Percentiles rank a stretch among this genome's conserved stretches.
These are phyloP conservation scores for Caenorhabditis angaria DNA, from an alignment of 2,888 invertebrate species.

Conservation along the genomic window DNA sequence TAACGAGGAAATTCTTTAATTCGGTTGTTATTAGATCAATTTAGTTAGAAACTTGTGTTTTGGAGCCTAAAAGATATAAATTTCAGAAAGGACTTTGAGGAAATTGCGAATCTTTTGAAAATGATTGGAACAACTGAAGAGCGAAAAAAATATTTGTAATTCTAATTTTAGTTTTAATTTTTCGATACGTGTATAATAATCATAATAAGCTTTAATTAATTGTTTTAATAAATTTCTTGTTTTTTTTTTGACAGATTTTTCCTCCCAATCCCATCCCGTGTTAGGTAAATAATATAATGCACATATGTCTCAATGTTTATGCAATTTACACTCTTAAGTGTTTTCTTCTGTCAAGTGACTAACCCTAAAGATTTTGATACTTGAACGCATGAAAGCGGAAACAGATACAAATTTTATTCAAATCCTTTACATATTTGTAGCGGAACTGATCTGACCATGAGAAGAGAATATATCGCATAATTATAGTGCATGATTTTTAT, in stretches of 20 bases:
- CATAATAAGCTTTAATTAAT: too few species aligned
- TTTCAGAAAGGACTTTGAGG: slow-evolving; percentile 54
- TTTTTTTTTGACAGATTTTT: too few species aligned
- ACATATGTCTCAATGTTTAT: slow-evolving; percentile 22
- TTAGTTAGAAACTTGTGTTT: too few species aligned
- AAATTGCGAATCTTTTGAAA: slow-evolving; percentile 49
- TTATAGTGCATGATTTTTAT: not conserved
- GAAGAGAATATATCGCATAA: not conserved
- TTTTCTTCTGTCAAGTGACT: slow-evolving; percentile 5
- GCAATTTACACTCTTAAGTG: slow-evolving; percentile 47
- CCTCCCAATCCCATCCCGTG: too few species aligned
- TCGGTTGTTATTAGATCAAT: not conserved
- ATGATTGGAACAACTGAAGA: slow-evolving; percentile 48
- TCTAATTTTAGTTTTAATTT: too few species aligned
- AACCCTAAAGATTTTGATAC: not conserved
- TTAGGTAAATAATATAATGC: not conserved
- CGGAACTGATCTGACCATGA: slow-evolving; percentile 7
- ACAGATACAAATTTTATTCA: not conserved
- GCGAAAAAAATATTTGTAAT: slow-evolving; percentile 22
- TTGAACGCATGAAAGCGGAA: slow-evolving; percentile 7
- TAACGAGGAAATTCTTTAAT: not conserved
- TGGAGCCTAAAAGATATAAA: not conserved
- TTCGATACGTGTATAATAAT: too few species aligned
- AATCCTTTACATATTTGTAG: not conserved
- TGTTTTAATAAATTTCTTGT: too few species aligned